A percentile compares a stretch with the other conserved stretches of the same genome.
phyloP scores from a whole-genome alignment of 2,888 invertebrate genomes.

The Sinopyrophorus schimmeli region DNA sequence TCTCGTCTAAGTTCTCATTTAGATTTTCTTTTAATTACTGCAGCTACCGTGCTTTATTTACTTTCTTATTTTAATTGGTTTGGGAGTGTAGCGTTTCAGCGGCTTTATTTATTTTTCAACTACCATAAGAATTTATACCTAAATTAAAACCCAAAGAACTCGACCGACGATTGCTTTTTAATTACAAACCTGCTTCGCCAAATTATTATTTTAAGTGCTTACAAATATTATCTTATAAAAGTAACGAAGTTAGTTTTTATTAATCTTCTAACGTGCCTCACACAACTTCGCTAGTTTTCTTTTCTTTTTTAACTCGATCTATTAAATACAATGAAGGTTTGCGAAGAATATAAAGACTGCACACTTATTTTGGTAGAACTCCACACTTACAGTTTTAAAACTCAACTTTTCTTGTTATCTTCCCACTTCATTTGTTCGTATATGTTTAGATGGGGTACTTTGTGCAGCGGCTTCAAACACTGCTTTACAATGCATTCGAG shows the following conservation, averaged over 20 bases:
- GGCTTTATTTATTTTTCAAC: background rate
- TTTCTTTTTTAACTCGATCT: too few species aligned
- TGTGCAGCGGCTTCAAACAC: slow-evolving; percentile 19
- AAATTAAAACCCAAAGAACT: too few species aligned
- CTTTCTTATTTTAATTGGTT: slow-evolving; percentile 6
- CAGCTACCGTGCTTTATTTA: background rate
- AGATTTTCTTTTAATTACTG: slow-evolving; percentile 12
- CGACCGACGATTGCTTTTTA: background rate
- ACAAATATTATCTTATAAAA: too few species aligned
- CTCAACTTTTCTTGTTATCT: slow-evolving; percentile 34
- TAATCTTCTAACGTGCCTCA: too few species aligned
- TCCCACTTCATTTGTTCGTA: slow-evolving; percentile 33
- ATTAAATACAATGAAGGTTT: too few species aligned
- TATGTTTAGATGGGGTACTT: slow-evolving; percentile 22
- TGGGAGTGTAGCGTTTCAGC: too few species aligned
- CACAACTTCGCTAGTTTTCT: too few species aligned
- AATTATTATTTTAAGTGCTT: too few species aligned
- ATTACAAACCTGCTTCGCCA: too few species aligned
- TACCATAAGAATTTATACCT: too few species aligned
- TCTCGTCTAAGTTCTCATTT: slow-evolving; percentile 11
- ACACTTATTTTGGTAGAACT: slow-evolving; percentile 34
- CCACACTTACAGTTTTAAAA: slow-evolving; percentile 33
- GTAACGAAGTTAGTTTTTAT: too few species aligned
- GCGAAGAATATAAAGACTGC: slow-evolving; percentile 32
- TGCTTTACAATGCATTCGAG: slow-evolving; percentile 17